Evolutionary conservation across 2,113 vertebrate species (phyloP), one percentile per base, ranked within the genome.

Genomic region (Ariopsis seemanni): DNA sequence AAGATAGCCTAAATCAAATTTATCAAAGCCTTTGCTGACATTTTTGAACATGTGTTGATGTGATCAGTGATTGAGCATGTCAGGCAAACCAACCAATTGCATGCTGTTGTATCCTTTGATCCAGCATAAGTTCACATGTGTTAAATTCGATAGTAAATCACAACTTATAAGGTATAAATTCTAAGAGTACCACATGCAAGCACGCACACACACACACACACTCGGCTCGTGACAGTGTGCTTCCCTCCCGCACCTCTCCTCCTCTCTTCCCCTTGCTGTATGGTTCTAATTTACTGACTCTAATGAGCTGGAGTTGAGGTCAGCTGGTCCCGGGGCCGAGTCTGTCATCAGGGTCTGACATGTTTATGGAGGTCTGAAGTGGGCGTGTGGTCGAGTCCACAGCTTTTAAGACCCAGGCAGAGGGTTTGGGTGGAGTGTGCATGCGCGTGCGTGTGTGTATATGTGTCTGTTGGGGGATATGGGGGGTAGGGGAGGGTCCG

Each of bases 301-400:
- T 96, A 95, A 95, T 95, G 94, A 95, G 94, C 94, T 95, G 94
- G 93, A 95, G 93, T 95, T 96, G 94, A 95, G 95, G 95, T 95
- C 94, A 95, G 95, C 93, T 95, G 95, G 93, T 94, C 94, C 93
- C 88, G 74, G 86, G 93, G 92, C 94, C 86, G 89, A 93, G 92
- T 95, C 95, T 96, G 94, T 96, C 95, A 96, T 96, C 95, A 95
- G 88, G 93, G 92, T 62, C 94, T 92, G 91, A 94, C 93, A 94
- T 96, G 95, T 96, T 96, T 96, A 95, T 91, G 93, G 95, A 94
- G 94, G 94, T 95, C 94, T 96, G 95, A 94, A 95, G 95, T 94
- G 94, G 95, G 94, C 89, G 92, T 90, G 93, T 79, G 93, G 94
- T 95, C 85, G 85, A 93, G 91, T 95, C 94, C 93, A 91, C 94